Percentiles rank a stretch among this genome's conserved stretches.
Evolutionary conservation across 1,140 invertebrate species (phyloP).

Genomic region (Drosophila pandora): DNA sequence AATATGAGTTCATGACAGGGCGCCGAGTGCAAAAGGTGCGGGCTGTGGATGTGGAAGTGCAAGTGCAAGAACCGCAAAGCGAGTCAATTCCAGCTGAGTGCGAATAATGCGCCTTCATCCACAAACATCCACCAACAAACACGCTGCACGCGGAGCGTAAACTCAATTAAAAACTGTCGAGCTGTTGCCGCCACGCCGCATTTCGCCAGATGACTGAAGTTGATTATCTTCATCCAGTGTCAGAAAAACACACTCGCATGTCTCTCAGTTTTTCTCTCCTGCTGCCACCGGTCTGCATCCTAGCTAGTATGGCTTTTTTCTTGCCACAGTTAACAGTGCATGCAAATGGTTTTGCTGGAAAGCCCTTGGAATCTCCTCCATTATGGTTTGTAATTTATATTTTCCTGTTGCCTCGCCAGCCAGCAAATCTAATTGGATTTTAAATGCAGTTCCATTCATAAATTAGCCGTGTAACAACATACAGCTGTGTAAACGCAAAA

Average conservation of each 20-base stretch:
- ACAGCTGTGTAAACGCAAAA: background rate
- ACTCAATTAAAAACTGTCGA: conserved; percentile 82
- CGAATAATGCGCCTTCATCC: conserved; percentile 38
- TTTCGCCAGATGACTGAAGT: conserved; percentile 54
- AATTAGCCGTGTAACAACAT: conserved; percentile 28
- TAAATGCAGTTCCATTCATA: conserved; percentile 27
- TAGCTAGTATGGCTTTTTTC: conserved; percentile 25
- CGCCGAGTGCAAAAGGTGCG: conserved; percentile 22
- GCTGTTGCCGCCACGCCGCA: conserved; percentile 56
- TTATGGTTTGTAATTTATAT: conserved; percentile 19
- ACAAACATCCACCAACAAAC: conserved; percentile 2
- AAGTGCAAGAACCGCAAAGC: conserved; percentile 72
- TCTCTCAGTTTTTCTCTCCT: conserved; percentile 9
- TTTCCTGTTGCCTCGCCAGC: conserved; percentile 13
- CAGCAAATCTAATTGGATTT: conserved; percentile 32
- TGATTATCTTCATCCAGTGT: conserved; percentile 65
- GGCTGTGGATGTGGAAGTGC: background rate
- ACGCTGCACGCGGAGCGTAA: conserved; percentile 66
- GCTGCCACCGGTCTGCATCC: background rate
- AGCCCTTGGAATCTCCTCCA: background rate
- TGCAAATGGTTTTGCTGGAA: conserved; percentile 33
- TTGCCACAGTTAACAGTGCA: conserved; percentile 13
- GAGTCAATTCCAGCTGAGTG: conserved; percentile 73
- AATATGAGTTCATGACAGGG: conserved; percentile 26
- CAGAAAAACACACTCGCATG: conserved; percentile 47